Evolutionary conservation across 2,113 vertebrate genomes (phyloP), one percentile per base, ranked within the genome.

Genomic region (Petrocephalus microphthalmus): DNA sequence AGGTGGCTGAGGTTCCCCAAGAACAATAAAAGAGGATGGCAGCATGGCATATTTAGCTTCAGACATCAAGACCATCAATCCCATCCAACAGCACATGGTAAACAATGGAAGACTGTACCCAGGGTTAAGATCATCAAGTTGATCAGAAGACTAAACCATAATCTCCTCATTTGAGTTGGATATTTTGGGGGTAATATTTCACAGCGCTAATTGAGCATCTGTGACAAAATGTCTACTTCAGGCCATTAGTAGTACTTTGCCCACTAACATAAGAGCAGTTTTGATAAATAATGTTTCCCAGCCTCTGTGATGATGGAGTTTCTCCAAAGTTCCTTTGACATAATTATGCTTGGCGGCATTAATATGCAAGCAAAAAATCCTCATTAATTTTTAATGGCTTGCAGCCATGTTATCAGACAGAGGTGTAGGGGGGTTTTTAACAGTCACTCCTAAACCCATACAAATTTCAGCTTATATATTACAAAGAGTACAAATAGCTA

Each of bases 301-400:
- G n/a, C 25, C n/a, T 85, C 52, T n/a, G 29, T 37, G 51, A 51
- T 85, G 15, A n/a, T 51, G 19, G 49, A 54, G 84, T 54, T 85
- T 56, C 52, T 49, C 60, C 49, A 54, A 83, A 54, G 84, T 29
- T 22, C n/a, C 52, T 54, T 7, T 85, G 84, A 85, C 84, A 53
- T 54, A 85, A 85, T 85, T 85, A 33, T 51, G 2, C 29, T 53
- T 6, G 25, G 29, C 84, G 56, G 49, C 52, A 56, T 85, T 85
- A 85, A 85, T 85, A 54, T 85, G 49, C 29, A 33, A 10, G 84
- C 51, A 54, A 85, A 85, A 54, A 85, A 85, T 33, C 2, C 84
- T 37, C n/a, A 56, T 85, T 4, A 37, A 85, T 85, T 85, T 85
- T 85, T 85, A 56, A 85, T 85, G 52, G 22, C n/a, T 10, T 85